Evolutionary conservation across 2,888 invertebrate genomes (phyloP).

Genomic region (Meiosimyza decipiens): DNA sequence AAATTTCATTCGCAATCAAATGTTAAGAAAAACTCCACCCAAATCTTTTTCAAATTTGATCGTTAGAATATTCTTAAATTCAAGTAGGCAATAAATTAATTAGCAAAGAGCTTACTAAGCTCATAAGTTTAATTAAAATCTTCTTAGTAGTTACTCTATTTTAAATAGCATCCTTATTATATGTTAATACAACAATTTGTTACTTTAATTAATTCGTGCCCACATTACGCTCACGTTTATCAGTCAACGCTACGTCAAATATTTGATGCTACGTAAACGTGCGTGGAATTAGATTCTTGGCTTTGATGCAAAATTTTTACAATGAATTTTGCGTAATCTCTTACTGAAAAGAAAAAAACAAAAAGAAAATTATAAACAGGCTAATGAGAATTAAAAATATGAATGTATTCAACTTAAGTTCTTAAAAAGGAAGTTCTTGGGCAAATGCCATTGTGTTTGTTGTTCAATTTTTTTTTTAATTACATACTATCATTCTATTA

Average conservation of each 20-base stretch:
- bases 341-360: not conserved
- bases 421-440: not conserved
- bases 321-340: not conserved
- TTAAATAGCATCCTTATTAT: no score
- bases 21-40: no score
- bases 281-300: constrained; percentile 11
- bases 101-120: no score
- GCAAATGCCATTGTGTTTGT: no score
- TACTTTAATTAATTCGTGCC: constrained; percentile 14
- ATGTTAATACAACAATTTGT: not conserved
- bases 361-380: not conserved
- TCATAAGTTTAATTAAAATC: no score
- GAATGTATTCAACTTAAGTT: not conserved
- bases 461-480: no score
- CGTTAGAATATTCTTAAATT: no score
- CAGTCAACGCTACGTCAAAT: not conserved
- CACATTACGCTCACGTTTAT: constrained; percentile 8
- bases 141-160: no score
- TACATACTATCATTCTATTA: no score
- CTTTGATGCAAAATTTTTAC: constrained; percentile 1
- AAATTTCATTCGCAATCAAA: no score
- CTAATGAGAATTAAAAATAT: not conserved
- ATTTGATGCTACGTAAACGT: constrained; percentile 3
- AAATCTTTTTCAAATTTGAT: no score
- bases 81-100: no score